Base-by-base conservation (phyloP, 2,888 invertebrate species). In the Euzophera pinguis region DNA sequence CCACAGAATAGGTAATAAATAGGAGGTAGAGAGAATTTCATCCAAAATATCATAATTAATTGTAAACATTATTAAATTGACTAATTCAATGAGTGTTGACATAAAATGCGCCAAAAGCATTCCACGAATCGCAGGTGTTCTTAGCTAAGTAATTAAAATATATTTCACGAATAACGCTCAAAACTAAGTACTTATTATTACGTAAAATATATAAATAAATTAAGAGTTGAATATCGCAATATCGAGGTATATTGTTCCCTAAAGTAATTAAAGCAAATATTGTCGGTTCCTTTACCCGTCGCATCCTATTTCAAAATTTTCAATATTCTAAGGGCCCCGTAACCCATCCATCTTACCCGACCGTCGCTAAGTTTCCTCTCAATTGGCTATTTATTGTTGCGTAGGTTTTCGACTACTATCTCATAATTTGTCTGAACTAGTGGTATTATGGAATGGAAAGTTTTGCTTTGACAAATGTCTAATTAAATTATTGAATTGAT, bases 311-410 rank as follows among this genome's bases (percentile, higher is more conserved):
- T 37, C 38, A 27, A 27, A 39, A 39, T 50, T 41, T 50, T 50
- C 49, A 39, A 39, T 50, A 39, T 39, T 16, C 29, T 50, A 12
- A 50, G 29, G 37, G n/a, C 8, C n/a, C n/a, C 49, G n/a, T 14
- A 32, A 12, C 9, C 38, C 38, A 49, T 50, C 50, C 10, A 50
- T 50, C 42, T 35, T 42, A 50, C 41, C 16, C 34, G 17, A 1
- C 35, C 51, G 43, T 35, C 12, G 17, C 35, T 9, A 41, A 50
- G 29, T 50, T 42, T 35, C 22, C 22, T 14, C 9, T 35, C 51
- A 50, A 42, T 37, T 37, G 43, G 7, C 35, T 43, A 51, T 51
- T 43, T 50, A 50, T 50, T 50, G 49, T 50, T 50, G 39, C 14
- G 29, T 10, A 39, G 39, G n/a, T 22, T 43, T 50, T 34, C 12